These are phyloP conservation scores for Xyrichtys novacula DNA, from an alignment of 2,797 vertebrate species.

Conservation along the genomic window DNA sequence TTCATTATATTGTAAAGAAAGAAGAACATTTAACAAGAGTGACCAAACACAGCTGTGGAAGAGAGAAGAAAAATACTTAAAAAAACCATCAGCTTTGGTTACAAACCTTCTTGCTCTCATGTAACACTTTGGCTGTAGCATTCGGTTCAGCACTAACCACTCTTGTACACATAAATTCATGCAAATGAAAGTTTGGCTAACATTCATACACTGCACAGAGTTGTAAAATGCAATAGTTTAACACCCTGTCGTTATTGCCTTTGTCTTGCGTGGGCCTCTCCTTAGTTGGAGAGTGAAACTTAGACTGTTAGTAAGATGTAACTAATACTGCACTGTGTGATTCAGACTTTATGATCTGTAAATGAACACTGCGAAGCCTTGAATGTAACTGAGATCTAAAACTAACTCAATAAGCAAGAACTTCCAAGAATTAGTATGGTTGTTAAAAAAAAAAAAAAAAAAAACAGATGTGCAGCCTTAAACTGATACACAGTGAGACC, in stretches of 20 bases:
- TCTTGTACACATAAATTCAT: neutral
- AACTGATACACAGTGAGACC: too few relatives aligned
- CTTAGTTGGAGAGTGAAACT: conserved; percentile 17
- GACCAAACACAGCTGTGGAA: conserved; percentile 27
- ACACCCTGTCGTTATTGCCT: conserved; percentile 21
- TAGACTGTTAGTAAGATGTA: conserved; percentile 31
- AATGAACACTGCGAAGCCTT: neutral
- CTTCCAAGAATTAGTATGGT: too few relatives aligned
- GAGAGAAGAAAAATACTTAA: conserved; percentile 2
- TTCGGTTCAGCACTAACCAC: conserved; percentile 3
- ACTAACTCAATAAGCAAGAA: too few relatives aligned
- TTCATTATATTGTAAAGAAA: neutral
- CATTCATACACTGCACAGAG: conserved; percentile 24
- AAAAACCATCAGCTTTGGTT: conserved; percentile 18
- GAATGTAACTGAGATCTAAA: conserved; percentile 28
- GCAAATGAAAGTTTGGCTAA: neutral
- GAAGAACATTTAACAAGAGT: neutral
- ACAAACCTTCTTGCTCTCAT: neutral
- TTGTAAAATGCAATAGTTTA: conserved; percentile 27
- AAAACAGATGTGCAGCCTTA: too few relatives aligned
- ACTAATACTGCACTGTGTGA: conserved; percentile 9
- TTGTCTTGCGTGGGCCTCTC: conserved; percentile 39
- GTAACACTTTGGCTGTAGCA: conserved; percentile 19
- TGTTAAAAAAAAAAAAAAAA: too few relatives aligned
- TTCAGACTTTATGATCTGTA: conserved; percentile 11